Conservation (phyloP, 1,140 invertebrate genomes). For the Aphis gossypii region DNA sequence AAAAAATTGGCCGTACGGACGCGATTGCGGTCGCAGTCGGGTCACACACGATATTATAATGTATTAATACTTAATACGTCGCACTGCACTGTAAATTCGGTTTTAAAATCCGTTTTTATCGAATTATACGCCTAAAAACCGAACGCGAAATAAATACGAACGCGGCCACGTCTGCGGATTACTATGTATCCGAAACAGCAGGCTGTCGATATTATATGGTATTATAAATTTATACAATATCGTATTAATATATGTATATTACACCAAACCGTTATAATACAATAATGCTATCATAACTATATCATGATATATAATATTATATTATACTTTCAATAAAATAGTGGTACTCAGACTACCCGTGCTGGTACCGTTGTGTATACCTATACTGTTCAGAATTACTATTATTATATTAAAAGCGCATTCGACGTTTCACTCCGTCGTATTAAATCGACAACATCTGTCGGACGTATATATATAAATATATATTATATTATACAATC, state of each 20-base stretch:
- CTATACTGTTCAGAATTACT: background rate
- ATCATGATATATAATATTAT: background rate
- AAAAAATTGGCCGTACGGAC: background rate
- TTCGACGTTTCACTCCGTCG: background rate
- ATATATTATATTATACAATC: background rate
- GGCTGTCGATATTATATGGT: background rate
- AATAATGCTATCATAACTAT: background rate
- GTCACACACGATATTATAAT: background rate
- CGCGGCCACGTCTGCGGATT: background rate
- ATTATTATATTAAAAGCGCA: background rate
- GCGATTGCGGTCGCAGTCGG: background rate
- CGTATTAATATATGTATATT: background rate
- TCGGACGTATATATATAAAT: background rate
- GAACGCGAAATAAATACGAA: background rate
- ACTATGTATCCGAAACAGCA: background rate
- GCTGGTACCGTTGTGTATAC: background rate
- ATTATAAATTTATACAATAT: background rate
- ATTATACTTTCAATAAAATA: background rate
- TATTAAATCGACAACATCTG: background rate
- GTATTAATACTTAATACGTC: background rate
- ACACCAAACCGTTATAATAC: background rate
- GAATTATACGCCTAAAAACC: background rate
- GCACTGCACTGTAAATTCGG: background rate
- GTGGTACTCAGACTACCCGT: background rate
- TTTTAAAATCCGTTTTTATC: background rate